phyloP scores from a whole-genome alignment of 2,113 vertebrate species.

The Okapia johnstoni region DNA sequence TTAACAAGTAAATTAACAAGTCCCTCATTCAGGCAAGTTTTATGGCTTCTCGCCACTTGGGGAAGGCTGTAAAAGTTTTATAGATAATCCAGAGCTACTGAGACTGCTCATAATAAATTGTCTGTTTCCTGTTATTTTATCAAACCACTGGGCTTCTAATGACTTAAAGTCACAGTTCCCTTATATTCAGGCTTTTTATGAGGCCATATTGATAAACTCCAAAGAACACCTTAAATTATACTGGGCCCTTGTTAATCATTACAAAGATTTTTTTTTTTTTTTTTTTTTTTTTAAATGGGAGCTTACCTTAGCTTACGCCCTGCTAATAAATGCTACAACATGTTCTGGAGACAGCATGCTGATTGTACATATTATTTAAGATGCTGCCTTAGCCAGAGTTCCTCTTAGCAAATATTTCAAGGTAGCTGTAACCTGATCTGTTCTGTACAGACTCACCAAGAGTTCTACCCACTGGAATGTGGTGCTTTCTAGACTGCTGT shows the following conservation, averaged over 20 bases:
- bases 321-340: conserved; percentile 69
- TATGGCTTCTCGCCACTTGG: conserved; percentile 96
- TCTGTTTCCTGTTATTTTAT: conserved; percentile 96
- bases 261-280: conserved; percentile 62
- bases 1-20: conserved; percentile 99
- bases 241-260: conserved; percentile 78
- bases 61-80: conserved; percentile 98
- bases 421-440: background rate
- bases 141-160: conserved; percentile 90
- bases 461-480: background rate
- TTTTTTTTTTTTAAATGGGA: conserved; percentile 61
- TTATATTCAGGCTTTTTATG: conserved; percentile 83
- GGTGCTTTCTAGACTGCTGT: background rate
- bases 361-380: conserved; percentile 60
- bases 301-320: conserved; percentile 65
- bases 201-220: conserved; percentile 88
- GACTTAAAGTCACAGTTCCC: conserved; percentile 90
- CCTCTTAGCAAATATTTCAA: conserved; percentile 57
- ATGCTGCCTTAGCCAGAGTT: conserved; percentile 47
- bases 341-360: conserved; percentile 39
- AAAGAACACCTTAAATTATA: conserved; percentile 88
- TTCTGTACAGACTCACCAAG: background rate
- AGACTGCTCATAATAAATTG: conserved; percentile 97
- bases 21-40: conserved; percentile 99
- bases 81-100: conserved; percentile 96